Base-by-base conservation (phyloP, 2,797 vertebrate genomes). In the Dipus sagitta region DNA sequence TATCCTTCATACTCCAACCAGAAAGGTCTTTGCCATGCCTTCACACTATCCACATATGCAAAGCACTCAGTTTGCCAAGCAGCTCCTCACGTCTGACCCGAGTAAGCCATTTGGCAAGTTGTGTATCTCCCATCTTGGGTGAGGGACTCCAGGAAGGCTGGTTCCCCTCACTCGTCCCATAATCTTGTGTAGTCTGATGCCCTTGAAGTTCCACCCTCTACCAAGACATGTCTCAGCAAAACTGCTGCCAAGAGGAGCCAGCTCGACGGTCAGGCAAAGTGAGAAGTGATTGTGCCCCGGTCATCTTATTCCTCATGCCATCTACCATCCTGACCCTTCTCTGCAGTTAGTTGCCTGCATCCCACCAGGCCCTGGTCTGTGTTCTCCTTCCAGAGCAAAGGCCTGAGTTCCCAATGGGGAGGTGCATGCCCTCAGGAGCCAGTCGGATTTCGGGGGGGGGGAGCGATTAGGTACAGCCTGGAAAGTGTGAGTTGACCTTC, bases 91-190 rank as follows among this genome's bases (percentile, higher is more conserved):
- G 18, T 34, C 24, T 42, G 71, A 65, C 18, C 67, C 24, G 8
- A 28, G 12, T 32, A 13, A 18, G 4, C 14, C 6, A 28, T 47
- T 60, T 71, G 10, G 6, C 28, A 34, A 30, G 17, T n/a, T 30
- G 11, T 14, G 9, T 23, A 14, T 10, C 70, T 34, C 42, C 28
- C 30, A 5, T 15, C 38, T 26, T 30, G 42, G 24, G 17, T 11
- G 17, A 54, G 52, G 18, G 18, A 4, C 14, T 58, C 21, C 2
- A 11, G 1, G 14, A 71, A 0, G 0, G 18, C 8, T 71, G 32
- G 60, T 32, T 52, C 34, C 52, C 24, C 52, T 70, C 62, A n/a
- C 3, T 32, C 38, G 26, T 4, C 5, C 8, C 10, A 14, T 18
- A 11, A 21, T 54, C n/a, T 13, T 52, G 30, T 1, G 2, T 9